phyloP scores from a whole-genome alignment of 2,797 vertebrate genomes.

The Oreonectes daqikongensis region DNA sequence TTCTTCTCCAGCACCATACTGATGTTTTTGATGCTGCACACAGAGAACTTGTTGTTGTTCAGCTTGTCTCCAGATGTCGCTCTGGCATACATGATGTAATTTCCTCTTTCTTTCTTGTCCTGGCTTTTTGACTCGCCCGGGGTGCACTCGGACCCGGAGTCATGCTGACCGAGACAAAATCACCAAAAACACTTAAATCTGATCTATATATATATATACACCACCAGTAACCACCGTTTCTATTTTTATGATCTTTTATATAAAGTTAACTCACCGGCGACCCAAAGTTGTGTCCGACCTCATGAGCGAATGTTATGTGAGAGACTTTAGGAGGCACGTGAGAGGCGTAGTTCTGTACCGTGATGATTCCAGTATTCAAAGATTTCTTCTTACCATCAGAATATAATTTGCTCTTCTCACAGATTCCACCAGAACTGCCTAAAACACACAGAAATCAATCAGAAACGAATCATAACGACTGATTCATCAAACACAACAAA shows the following conservation, averaged over 20 bases:
- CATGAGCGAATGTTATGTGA: slow-evolving; percentile 98
- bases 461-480: background rate
- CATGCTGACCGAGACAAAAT: slow-evolving; percentile 78
- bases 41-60: slow-evolving; percentile 98
- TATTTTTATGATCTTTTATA: too few species aligned
- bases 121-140: slow-evolving; percentile 95
- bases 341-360: slow-evolving; percentile 98
- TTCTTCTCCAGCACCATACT: slow-evolving; percentile 98
- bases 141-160: slow-evolving; percentile 96
- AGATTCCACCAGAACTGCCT: slow-evolving; percentile 99
- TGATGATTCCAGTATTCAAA: slow-evolving; percentile 98
- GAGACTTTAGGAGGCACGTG: slow-evolving; percentile 98
- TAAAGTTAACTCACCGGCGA: slow-evolving; percentile 88
- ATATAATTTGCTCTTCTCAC: slow-evolving; percentile 97
- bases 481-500: background rate
- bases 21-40: slow-evolving; percentile 96
- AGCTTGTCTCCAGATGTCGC: slow-evolving; percentile 98
- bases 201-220: background rate
- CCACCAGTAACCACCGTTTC: background rate
- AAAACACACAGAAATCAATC: slow-evolving; percentile 29
- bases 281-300: slow-evolving; percentile 99
- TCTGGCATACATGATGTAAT: slow-evolving; percentile 99
- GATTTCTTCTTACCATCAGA: slow-evolving; percentile 99
- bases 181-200: background rate
- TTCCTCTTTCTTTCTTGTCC: slow-evolving; percentile 97